phyloP scores from a whole-genome alignment of 2,113 vertebrate species.

The Otis tarda region DNA sequence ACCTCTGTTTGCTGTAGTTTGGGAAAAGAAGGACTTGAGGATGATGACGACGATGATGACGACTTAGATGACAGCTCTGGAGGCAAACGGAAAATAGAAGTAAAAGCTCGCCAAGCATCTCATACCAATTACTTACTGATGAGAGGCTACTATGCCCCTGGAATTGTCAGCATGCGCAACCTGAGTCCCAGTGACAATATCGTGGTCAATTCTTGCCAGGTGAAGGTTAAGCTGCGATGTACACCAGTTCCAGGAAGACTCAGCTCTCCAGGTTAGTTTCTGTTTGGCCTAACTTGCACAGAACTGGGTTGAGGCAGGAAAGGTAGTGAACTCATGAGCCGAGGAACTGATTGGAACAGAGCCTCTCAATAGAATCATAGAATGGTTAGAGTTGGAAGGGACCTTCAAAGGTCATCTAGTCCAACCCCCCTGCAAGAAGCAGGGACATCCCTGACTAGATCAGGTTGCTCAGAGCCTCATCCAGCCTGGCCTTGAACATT shows the following conservation, averaged over 20 bases:
- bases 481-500: too few species aligned
- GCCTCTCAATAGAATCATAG: background rate
- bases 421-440: too few species aligned
- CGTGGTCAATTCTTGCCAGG: slow-evolving; percentile 91
- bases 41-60: slow-evolving; percentile 85
- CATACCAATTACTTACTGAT: slow-evolving; percentile 97
- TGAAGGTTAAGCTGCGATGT: slow-evolving; percentile 80
- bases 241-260: slow-evolving; percentile 74
- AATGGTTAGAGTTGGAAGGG: too few species aligned
- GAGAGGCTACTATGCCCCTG: slow-evolving; percentile 87
- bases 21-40: slow-evolving; percentile 81
- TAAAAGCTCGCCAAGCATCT: slow-evolving; percentile 89
- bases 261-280: slow-evolving; percentile 69
- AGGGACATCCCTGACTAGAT: too few species aligned
- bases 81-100: slow-evolving; percentile 77
- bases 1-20: slow-evolving; percentile 70
- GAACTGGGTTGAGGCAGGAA: background rate
- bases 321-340: background rate
- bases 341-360: background rate
- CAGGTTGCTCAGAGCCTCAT: too few species aligned
- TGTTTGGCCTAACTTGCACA: background rate
- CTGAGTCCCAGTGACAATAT: slow-evolving; percentile 89
- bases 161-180: slow-evolving; percentile 86
- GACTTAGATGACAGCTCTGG: slow-evolving; percentile 77
- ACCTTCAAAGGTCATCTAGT: too few species aligned